Conservation (phyloP, 2,888 invertebrate genomes). For the Frankliniella fusca region DNA sequence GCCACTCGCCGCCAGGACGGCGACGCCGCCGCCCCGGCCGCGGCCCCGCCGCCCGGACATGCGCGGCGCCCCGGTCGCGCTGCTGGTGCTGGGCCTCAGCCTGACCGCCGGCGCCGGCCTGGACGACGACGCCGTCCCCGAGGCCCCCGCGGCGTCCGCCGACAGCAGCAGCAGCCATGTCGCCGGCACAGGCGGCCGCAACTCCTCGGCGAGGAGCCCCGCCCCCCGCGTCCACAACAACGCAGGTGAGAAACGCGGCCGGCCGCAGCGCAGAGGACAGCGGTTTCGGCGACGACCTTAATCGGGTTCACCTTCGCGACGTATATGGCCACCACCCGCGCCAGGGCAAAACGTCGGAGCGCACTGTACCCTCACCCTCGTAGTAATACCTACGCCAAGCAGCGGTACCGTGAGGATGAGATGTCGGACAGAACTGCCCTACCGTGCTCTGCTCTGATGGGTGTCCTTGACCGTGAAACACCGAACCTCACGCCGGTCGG, state of each 20-base stretch:
- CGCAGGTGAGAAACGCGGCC: background rate
- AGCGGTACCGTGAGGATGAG: no score
- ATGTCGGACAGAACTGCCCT: no score
- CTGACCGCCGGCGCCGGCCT: background rate
- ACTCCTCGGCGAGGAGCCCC: background rate
- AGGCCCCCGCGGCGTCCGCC: background rate
- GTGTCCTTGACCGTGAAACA: no score
- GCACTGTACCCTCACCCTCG: no score
- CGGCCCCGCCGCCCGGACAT: slow-evolving; percentile 19
- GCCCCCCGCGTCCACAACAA: background rate
- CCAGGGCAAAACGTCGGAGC: no score
- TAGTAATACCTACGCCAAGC: no score
- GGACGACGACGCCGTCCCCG: background rate
- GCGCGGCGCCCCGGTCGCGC: background rate
- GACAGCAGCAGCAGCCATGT: background rate
- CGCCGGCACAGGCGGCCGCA: background rate
- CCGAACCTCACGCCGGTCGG: no score
- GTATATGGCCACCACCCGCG: no score
- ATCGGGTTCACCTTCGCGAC: no score
- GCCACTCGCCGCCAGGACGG: background rate
- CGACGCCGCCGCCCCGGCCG: background rate
- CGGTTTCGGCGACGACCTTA: no score
- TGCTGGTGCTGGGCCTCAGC: background rate
- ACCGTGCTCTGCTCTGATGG: no score
- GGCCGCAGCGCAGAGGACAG: no score